A percentile compares a stretch with the other conserved stretches of the same genome.
Conservation (phyloP, 2,797 vertebrate genomes). For the Enteromius mattozi region DNA sequence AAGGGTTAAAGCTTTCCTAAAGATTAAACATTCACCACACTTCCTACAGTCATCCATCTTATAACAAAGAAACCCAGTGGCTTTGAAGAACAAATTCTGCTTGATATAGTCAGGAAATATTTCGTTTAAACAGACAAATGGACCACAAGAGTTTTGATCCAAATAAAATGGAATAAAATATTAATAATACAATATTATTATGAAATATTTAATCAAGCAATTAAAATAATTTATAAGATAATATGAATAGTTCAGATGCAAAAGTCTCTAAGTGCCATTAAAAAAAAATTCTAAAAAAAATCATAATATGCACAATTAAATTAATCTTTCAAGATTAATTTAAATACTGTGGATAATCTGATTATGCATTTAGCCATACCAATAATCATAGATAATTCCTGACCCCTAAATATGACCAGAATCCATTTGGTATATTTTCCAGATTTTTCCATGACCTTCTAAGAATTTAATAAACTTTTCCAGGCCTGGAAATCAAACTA, state of each 20-base stretch:
- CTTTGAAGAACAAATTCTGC: not conserved
- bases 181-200: not conserved
- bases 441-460: not conserved
- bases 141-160: not conserved
- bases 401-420: not conserved
- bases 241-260: not conserved
- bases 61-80: not conserved
- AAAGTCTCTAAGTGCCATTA: not conserved
- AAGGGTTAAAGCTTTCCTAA: conserved; percentile 48
- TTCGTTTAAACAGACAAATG: not conserved
- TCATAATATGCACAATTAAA: not conserved
- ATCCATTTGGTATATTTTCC: not conserved
- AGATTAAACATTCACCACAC: conserved; percentile 51
- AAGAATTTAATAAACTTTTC: not conserved
- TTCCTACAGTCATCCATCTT: conserved; percentile 25
- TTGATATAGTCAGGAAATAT: conserved; percentile 8
- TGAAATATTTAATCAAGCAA: not conserved
- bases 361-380: not conserved
- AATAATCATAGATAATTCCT: not conserved
- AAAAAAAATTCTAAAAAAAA: not conserved
- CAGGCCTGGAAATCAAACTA: not conserved
- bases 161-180: not conserved
- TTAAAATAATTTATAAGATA: not conserved
- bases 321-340: not conserved
- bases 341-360: not conserved